Percentiles rank a stretch among this genome's conserved stretches.
Conservation (phyloP, 2,113 vertebrate genomes). For the Cavia porcellus region DNA sequence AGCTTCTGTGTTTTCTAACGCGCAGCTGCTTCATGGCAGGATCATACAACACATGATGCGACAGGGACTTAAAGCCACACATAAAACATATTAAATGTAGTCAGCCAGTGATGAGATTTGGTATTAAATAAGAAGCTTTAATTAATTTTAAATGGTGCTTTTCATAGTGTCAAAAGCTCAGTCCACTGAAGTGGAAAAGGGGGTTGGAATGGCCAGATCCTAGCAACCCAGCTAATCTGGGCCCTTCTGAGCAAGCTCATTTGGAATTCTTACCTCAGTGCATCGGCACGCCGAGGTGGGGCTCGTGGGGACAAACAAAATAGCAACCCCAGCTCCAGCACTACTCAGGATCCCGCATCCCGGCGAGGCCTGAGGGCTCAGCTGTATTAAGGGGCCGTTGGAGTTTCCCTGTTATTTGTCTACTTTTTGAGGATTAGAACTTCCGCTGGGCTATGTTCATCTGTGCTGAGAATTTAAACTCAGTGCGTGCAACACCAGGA, state of each 20-base stretch:
- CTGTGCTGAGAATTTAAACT: conserved; percentile 73
- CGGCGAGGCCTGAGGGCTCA: conserved; percentile 71
- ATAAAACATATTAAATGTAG: conserved; percentile 87
- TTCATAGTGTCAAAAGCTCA: conserved; percentile 95
- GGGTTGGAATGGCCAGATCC: conserved; percentile 93
- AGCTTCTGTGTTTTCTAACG: conserved; percentile 68
- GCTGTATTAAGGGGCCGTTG: conserved; percentile 72
- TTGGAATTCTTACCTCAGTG: conserved; percentile 96
- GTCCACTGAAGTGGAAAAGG: conserved; percentile 96
- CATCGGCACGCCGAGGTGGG: conserved; percentile 91
- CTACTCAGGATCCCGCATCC: conserved; percentile 56
- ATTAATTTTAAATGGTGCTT: conserved; percentile 99
- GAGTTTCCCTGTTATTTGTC: conserved; percentile 80
- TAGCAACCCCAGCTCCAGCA: conserved; percentile 74
- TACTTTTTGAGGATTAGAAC: conserved; percentile 77
- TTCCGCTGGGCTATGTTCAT: conserved; percentile 46
- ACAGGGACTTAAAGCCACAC: conserved; percentile 80
- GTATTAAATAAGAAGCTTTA: conserved; percentile 94
- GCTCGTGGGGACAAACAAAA: conserved; percentile 86
- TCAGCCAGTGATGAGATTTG: conserved; percentile 87
- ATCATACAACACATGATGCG: conserved; percentile 76
- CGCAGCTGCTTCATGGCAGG: conserved; percentile 53
- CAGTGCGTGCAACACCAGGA: conserved; percentile 59
- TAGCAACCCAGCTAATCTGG: conserved; percentile 95
- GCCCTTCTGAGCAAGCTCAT: conserved; percentile 92